Conservation (phyloP, 35 echinoderm and acorn worm genomes). For the Heliocidaris tuberculata region DNA sequence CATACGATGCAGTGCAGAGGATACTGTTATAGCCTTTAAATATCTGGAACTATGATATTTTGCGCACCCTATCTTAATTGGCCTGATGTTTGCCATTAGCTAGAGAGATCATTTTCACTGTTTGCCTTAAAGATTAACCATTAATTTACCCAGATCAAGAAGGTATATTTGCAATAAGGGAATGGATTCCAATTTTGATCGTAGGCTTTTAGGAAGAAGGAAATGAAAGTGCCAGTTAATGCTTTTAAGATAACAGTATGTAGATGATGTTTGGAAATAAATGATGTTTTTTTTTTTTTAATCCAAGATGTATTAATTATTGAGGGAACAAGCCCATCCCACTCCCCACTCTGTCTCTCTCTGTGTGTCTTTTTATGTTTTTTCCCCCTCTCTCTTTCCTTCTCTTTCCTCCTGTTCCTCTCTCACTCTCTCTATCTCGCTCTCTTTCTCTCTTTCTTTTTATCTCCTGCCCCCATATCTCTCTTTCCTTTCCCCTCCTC, state of each 20-base stretch:
- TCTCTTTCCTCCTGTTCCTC: not conserved
- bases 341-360: not conserved
- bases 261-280: not conserved
- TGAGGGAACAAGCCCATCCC: too few relatives aligned
- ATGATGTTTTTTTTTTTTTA: not conserved
- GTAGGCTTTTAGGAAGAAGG: not conserved
- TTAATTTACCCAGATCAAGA: not conserved
- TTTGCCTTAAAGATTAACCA: slow-evolving; percentile 10
- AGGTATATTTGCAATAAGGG: not conserved
- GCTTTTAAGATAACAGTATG: not conserved
- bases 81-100: not conserved
- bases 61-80: not conserved
- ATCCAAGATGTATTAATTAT: not conserved
- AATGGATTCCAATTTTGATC: not conserved
- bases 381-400: not conserved
- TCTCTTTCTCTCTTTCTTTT: not conserved
- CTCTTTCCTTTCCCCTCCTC: not conserved
- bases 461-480: too few relatives aligned
- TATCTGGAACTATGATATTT: not conserved
- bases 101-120: not conserved
- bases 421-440: too few relatives aligned
- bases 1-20: too few relatives aligned
- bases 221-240: not conserved
- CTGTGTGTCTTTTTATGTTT: not conserved
- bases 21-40: too few relatives aligned